Conservation (phyloP, 2,797 vertebrate species). For the Pantherophis vulpinus region DNA sequence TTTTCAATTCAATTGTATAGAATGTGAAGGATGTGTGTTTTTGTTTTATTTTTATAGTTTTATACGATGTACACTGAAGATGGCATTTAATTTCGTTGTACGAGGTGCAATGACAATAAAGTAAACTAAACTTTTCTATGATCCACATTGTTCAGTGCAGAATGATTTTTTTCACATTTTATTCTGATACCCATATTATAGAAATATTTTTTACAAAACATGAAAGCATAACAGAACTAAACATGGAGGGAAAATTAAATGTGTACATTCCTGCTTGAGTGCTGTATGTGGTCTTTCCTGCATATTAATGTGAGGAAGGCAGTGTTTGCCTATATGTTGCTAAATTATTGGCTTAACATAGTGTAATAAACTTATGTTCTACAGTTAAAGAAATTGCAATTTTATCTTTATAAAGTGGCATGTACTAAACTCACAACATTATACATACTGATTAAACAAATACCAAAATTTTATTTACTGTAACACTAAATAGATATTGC, state of each 20-base stretch:
- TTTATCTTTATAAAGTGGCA: slow-evolving; percentile 68
- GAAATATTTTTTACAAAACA: background rate
- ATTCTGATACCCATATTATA: background rate
- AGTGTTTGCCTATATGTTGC: background rate
- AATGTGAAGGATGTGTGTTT: no score
- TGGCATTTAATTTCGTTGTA: no score
- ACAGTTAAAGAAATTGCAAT: slow-evolving; percentile 67
- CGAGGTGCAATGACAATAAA: no score
- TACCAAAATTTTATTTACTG: slow-evolving; percentile 64
- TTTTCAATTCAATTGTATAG: no score
- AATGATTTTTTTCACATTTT: background rate
- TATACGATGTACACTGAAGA: no score
- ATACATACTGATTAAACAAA: slow-evolving; percentile 66
- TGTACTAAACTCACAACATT: slow-evolving; percentile 69
- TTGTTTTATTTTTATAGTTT: no score
- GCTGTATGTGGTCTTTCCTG: background rate
- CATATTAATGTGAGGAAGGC: background rate
- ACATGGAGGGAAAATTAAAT: background rate
- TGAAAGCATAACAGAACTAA: background rate
- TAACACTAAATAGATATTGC: slow-evolving; percentile 50
- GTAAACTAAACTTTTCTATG: background rate
- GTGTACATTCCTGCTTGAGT: background rate
- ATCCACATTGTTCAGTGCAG: background rate
- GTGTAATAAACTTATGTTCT: slow-evolving; percentile 23
- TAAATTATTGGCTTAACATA: background rate